A percentile compares a stretch with the other conserved stretches of the same genome.
These are phyloP conservation scores for Lycaon pictus DNA, from an alignment of 2,113 vertebrate species.

Conservation along the genomic window DNA sequence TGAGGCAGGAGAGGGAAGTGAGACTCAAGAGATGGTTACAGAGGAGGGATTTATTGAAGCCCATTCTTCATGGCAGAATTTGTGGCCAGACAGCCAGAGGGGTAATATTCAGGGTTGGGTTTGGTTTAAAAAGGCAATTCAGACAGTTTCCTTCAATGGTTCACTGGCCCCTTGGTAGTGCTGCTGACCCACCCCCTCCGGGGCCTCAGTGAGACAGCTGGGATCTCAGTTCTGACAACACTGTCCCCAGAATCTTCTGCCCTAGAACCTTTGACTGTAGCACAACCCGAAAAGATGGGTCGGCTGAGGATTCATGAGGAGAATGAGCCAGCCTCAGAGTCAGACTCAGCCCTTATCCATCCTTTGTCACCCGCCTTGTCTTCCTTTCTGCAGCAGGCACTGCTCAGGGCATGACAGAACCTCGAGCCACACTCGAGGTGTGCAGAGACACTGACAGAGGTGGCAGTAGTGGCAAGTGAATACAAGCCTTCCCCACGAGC, in stretches of 20 bases:
- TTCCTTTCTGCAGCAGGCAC: fast-evolving
- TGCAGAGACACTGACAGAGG: fast-evolving
- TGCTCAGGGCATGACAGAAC: fast-evolving
- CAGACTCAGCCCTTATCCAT: background rate
- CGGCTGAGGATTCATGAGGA: background rate
- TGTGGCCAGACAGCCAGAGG: background rate
- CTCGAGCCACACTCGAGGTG: background rate
- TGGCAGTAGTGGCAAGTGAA: background rate
- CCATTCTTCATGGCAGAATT: background rate
- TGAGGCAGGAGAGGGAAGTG: background rate
- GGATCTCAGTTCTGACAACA: background rate
- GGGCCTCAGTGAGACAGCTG: background rate
- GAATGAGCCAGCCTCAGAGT: background rate
- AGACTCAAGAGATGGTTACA: background rate
- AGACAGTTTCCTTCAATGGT: background rate
- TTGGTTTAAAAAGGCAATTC: background rate
- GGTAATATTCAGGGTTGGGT: background rate
- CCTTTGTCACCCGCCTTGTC: background rate
- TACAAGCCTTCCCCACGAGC: fast-evolving
- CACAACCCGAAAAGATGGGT: background rate
- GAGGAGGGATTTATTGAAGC: background rate
- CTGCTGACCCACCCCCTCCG: fast-evolving
- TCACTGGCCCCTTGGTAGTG: background rate
- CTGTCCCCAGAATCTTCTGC: background rate
- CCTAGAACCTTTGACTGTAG: background rate